Base-by-base conservation (phyloP, 2,888 invertebrate genomes). In the Selenia dentaria region DNA sequence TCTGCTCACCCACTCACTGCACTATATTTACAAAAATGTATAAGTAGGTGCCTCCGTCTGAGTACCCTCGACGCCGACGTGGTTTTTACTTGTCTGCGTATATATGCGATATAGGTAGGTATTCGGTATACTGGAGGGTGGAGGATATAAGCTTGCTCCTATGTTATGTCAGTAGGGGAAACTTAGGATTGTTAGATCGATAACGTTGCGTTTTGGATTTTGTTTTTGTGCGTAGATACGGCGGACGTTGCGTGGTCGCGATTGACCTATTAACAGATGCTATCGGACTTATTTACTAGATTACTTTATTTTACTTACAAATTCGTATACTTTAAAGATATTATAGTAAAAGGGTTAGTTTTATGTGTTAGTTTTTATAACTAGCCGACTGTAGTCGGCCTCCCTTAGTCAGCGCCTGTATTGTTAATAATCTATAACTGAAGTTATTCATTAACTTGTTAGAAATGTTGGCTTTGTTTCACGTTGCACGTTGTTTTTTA, bases 1-100 rank as follows among this genome's bases (percentile, higher is more conserved):
- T 84, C 79, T 78, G 79, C 71, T 86, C 83, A 85, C 85, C 87
- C 87, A 88, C 88, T 87, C 87, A 83, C 79, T 84, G 87, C 86
- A 86, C 69, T 79, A 65, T 81, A 76, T 61, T 72, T 75, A 76
- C 70, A 67, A 66, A 59, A 68, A 73, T 76, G 74, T 63, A 64
- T 45, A 48, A 43, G 44, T 49, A 45, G 33, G 18, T 18, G 57
- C 51, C 62, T 61, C 69, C 70, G 83, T 85, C 85, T 86, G 84
- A 87, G 86, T 79, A 78, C 85, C 83, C 85, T 84, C 78, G 78
- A 78, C 79, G 78, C 77, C 69, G 79, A 77, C 79, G 76, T 74
- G 73, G 72, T 79, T 79, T 75, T 74, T 77, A 78, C 72, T 77
- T 75, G 70, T 74, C 68, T 77, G 67, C 72, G 54, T n/a, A n/a